These are phyloP conservation scores for Drosophila diplacantha DNA, from an alignment of 2,888 invertebrate genomes.

Conservation along the genomic window DNA sequence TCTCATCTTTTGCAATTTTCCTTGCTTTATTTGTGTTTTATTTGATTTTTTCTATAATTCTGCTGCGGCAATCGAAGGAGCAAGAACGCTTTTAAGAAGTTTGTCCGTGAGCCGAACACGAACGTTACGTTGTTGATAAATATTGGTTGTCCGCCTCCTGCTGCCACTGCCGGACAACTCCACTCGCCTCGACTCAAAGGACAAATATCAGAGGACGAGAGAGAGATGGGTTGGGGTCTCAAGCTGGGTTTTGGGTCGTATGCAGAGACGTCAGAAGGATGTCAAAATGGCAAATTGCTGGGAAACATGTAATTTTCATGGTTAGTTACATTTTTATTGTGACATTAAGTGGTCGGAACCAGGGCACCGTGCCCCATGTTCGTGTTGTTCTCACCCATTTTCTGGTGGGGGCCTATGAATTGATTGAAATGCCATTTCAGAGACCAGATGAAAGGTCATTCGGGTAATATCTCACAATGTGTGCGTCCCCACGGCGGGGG, in stretches of 20 bases:
- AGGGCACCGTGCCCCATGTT: constrained; percentile 10
- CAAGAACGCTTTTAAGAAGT: constrained; percentile 62
- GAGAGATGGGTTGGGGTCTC: neutral
- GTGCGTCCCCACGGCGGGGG: neutral
- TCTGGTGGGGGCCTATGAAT: constrained; percentile 52
- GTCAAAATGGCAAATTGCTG: constrained; percentile 70
- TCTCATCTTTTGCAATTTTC: constrained; percentile 27
- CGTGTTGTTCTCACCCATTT: constrained; percentile 36
- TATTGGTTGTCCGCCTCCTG: constrained; percentile 53
- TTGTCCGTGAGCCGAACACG: constrained; percentile 58
- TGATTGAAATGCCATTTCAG: constrained; percentile 61
- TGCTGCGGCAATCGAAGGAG: constrained; percentile 32
- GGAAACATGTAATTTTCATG: constrained; percentile 73
- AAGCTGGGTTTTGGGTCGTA: constrained; percentile 27
- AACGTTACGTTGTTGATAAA: constrained; percentile 67
- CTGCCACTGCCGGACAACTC: constrained; percentile 43
- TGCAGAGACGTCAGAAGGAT: constrained; percentile 52
- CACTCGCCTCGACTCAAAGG: constrained; percentile 34
- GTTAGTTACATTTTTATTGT: constrained; percentile 74
- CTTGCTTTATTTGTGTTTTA: constrained; percentile 49
- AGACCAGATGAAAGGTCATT: constrained; percentile 50
- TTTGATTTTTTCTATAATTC: constrained; percentile 63
- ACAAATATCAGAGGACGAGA: constrained; percentile 26
- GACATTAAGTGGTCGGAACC: constrained; percentile 67
- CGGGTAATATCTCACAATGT: constrained; percentile 36